Conservation (phyloP, 2,888 invertebrate genomes). For the Silvanus unidentatus region DNA sequence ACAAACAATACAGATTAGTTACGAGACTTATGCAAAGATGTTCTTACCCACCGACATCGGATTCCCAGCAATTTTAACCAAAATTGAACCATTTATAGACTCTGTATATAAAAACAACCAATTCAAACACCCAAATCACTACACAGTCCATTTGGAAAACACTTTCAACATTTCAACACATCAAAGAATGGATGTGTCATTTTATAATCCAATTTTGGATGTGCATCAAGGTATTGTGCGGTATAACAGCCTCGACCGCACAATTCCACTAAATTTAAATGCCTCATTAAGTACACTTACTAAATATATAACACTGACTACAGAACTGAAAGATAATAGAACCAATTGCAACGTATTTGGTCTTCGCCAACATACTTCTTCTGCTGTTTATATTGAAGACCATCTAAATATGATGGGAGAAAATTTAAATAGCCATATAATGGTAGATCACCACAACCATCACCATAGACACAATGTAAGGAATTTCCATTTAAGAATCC, state of each 20-base stretch:
- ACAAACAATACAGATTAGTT: constrained; percentile 18
- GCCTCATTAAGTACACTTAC: constrained; percentile 30
- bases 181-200: constrained; percentile 36
- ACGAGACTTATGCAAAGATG: constrained; percentile 18
- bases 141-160: constrained; percentile 33
- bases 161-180: constrained; percentile 35
- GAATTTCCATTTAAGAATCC: constrained; percentile 19
- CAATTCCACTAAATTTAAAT: constrained; percentile 34
- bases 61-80: constrained; percentile 36
- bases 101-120: background rate
- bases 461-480: constrained; percentile 27
- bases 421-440: constrained; percentile 32
- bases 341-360: constrained; percentile 31
- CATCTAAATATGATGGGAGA: constrained; percentile 23
- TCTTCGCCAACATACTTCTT: constrained; percentile 33
- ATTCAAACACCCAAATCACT: constrained; percentile 20
- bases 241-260: constrained; percentile 30
- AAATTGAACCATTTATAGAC: constrained; percentile 32
- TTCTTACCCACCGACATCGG: constrained; percentile 44
- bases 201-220: constrained; percentile 46
- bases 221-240: constrained; percentile 44
- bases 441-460: constrained; percentile 24
- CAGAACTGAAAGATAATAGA: constrained; percentile 31
- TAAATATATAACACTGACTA: constrained; percentile 33
- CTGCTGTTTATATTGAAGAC: constrained; percentile 37